These are phyloP conservation scores for Baccha elongata DNA, from an alignment of 2,888 invertebrate species.

Conservation along the genomic window DNA sequence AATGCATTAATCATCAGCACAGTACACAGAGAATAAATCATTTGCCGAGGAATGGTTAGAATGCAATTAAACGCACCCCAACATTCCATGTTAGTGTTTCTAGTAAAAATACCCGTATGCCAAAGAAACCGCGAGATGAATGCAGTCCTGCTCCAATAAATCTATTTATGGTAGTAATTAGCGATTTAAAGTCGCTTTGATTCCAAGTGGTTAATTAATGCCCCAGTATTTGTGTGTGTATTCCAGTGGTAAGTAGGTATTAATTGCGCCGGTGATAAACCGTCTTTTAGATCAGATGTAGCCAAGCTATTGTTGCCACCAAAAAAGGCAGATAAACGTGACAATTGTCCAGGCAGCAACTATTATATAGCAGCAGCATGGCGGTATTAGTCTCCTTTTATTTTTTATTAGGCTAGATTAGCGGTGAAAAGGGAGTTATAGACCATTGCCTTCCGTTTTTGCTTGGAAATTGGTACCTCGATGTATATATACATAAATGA, in stretches of 20 bases:
- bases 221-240: conserved; percentile 52
- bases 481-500: conserved; percentile 32
- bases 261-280: conserved; percentile 70
- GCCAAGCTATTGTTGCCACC: conserved; percentile 63
- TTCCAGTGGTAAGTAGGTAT: conserved; percentile 60
- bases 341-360: conserved; percentile 36
- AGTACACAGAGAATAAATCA: conserved; percentile 38
- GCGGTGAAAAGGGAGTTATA: conserved; percentile 12
- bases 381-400: conserved; percentile 16
- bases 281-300: conserved; percentile 53
- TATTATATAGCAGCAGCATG: neutral
- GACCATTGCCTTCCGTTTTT: conserved; percentile 29
- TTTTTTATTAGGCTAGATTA: conserved; percentile 44
- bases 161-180: conserved; percentile 72
- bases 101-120: conserved; percentile 43
- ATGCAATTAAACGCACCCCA: conserved; percentile 71
- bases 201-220: conserved; percentile 70
- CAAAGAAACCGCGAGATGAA: conserved; percentile 50
- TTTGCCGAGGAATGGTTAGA: conserved; percentile 43
- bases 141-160: conserved; percentile 65
- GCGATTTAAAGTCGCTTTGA: conserved; percentile 60
- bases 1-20: conserved; percentile 36
- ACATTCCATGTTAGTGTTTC: conserved; percentile 59
- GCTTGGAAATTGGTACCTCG: conserved; percentile 1
- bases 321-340: conserved; percentile 66